Conservation (phyloP, 2,888 invertebrate species). For the Acrobasis repandana region DNA sequence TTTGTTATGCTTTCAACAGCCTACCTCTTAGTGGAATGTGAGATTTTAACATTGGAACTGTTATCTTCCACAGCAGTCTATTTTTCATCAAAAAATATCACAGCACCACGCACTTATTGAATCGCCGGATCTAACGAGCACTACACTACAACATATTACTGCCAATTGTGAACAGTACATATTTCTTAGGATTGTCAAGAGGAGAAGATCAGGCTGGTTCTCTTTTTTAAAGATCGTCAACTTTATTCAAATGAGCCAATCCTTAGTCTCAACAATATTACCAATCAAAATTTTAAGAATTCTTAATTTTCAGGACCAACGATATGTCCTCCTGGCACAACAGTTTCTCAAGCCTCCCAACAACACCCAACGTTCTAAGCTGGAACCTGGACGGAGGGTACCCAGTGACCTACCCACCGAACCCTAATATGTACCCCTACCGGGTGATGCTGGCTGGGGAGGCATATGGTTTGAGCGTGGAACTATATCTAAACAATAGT, state of each 20-base stretch:
- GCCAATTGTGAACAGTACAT: too few relatives aligned
- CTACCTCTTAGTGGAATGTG: slow-evolving; percentile 72
- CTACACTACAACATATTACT: too few relatives aligned
- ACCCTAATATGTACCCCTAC: slow-evolving; percentile 53
- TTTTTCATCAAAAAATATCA: background rate
- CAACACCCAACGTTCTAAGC: slow-evolving; percentile 40
- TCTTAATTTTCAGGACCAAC: slow-evolving; percentile 56
- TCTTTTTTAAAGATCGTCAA: too few relatives aligned
- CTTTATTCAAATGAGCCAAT: too few relatives aligned
- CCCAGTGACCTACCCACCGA: slow-evolving; percentile 63
- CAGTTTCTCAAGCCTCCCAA: slow-evolving; percentile 47
- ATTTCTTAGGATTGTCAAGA: too few relatives aligned
- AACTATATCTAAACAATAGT: slow-evolving; percentile 67
- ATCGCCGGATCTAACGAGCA: too few relatives aligned
- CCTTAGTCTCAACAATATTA: too few relatives aligned
- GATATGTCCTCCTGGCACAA: slow-evolving; percentile 62
- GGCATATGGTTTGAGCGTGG: slow-evolving; percentile 65
- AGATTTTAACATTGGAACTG: too few relatives aligned
- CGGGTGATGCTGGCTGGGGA: slow-evolving; percentile 73
- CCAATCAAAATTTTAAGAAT: background rate
- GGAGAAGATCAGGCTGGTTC: too few relatives aligned
- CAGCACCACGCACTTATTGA: too few relatives aligned
- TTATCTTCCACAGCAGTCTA: background rate
- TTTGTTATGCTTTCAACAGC: slow-evolving; percentile 74
- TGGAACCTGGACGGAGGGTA: slow-evolving; percentile 71